Base-by-base conservation (phyloP, 2,113 vertebrate species). In the Etheostoma spectabile region DNA sequence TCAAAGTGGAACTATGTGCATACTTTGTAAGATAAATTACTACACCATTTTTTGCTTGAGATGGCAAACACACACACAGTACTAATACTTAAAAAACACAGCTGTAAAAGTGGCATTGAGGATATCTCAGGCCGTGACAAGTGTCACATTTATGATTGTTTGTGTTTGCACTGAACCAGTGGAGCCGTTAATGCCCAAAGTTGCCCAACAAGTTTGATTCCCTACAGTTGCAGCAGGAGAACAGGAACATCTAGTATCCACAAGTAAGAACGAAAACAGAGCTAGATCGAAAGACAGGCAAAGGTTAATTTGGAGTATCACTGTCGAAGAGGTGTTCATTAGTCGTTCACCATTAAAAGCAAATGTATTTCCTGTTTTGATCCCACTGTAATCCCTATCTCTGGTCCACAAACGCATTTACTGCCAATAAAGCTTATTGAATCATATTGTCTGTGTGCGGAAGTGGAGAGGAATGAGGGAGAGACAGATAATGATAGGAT, bases 301-400 rank as follows among this genome's bases (percentile, higher is more conserved):
- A 24, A 35, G 2, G 66, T 65, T 86, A 45, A 88, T 71, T 60
- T 48, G 66, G 13, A 73, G 14, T 55, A 52, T 72, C 63, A 16
- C 59, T 65, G 60, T 71, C 8, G 35, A 79, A 14, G 71, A 80
- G 74, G 63, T 30, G 24, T 66, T 66, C 3, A 66, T 66, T 46
- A 19, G 10, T 51, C 24, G 10, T 46, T 66, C 45, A 42, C 61
- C 77, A 83, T 84, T 89, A 64, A 78, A 81, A 88, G 59, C 74
- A 79, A 88, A 83, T 64, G 64, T 64, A 89, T 78, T 82, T 93
- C 86, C 88, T 88, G 83, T 91, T 86, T 83, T 82, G 66, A 79
- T 84, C 27, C 46, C 38, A 8, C 49, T 77, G 45, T 75, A 84
- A 82, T 89, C 64, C 67, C 27, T 74, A 60, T 77, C 38, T 80